Evolutionary conservation across 2,113 vertebrate genomes (phyloP), one percentile per base, ranked within the genome.

Genomic region (Heterotis niloticus): DNA sequence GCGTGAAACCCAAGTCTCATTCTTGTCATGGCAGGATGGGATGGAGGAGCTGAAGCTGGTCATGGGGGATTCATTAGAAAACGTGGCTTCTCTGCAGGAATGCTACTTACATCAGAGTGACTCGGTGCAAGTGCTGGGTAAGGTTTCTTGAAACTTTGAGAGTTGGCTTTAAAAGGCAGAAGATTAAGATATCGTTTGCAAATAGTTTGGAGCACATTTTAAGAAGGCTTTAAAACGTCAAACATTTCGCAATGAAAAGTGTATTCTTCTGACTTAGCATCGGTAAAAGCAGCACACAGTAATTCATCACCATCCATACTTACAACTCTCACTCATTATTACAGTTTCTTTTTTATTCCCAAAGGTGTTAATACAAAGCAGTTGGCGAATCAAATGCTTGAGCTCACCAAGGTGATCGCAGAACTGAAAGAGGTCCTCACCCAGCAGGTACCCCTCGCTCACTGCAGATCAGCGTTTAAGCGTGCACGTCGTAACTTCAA

Each of bases 381-480:
- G 83, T 93, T 99, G 81, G 90, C 98, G 83, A 93, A 91, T 88
- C 96, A 98, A 86, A 97, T 99, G 94, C 84, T 96, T 87, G 96
- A 99, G 71, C 92, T 99, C 81, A 99, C 97, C 54, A 96, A 97
- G 83, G 91, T 99, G 66, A 90, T 99, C 82, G 94, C 92, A 82
- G 98, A 99, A 81, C 93, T 99, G 86, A 98, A 98, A 86, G 96
- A 99, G 65, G 94, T 98, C 83, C 94, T 99, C 80, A 94, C 95
- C 88, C 96, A 98, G 83, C 98, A 99, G 97, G 98, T 99, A 84
- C 80, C 57, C 20, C 51, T 0, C 5, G 23, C 20, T 7, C 20
- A 23, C 13, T 17, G 74, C 5, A n/a, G 18, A 5, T 28, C 5
- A n/a, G 28, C 57, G 18, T 62, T 44, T 4, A 44, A 44, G 28